Conservation (phyloP, 2,113 vertebrate genomes). For the Anser cygnoides region DNA sequence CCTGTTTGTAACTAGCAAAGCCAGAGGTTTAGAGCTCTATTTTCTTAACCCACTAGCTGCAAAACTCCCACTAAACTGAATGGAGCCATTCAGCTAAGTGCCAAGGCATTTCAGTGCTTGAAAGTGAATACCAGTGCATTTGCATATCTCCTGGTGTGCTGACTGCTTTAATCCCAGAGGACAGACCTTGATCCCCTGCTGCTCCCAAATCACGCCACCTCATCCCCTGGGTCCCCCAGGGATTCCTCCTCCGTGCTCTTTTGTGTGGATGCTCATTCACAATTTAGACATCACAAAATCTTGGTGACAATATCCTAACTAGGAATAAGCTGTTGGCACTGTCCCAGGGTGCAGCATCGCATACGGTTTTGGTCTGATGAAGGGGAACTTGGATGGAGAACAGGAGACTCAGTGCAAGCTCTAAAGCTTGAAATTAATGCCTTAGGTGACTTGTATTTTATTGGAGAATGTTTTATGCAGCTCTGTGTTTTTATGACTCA, state of each 20-base stretch:
- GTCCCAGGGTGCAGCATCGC: neutral
- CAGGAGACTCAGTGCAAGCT: neutral
- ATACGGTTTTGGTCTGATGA: neutral
- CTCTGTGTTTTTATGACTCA: conserved; percentile 1
- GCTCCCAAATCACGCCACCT: neutral
- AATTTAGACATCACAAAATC: neutral
- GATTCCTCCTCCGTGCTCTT: neutral
- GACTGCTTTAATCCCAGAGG: neutral
- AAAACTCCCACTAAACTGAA: conserved; percentile 19
- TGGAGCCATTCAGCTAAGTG: conserved; percentile 40
- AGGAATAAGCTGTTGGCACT: neutral
- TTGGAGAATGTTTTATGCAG: neutral
- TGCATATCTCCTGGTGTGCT: conserved; percentile 34
- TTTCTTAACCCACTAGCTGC: conserved; percentile 32
- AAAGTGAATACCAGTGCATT: conserved; percentile 5
- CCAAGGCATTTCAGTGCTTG: conserved; percentile 9
- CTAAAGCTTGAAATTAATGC: conserved; percentile 9
- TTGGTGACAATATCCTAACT: neutral
- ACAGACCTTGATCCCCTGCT: neutral
- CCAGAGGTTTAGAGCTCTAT: neutral
- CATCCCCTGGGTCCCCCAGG: neutral
- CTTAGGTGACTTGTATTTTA: conserved; percentile 6
- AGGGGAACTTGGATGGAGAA: neutral
- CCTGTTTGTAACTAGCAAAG: neutral
- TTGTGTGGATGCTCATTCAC: conserved; percentile 12